Base-by-base conservation (phyloP, 2,113 vertebrate genomes). In the Tautogolabrus adspersus region DNA sequence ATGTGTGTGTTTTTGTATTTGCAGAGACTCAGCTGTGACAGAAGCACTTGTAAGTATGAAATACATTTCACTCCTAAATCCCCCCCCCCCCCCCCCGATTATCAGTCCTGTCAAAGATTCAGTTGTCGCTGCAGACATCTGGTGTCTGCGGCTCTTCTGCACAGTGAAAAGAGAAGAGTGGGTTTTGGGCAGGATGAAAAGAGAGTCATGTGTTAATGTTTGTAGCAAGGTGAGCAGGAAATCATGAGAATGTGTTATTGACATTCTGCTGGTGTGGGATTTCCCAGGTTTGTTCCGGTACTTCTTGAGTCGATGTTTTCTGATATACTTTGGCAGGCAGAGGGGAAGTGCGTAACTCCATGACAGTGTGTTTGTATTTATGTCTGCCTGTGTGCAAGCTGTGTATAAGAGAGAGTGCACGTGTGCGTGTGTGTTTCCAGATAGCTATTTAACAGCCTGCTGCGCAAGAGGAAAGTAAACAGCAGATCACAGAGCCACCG, bases 1-100 rank as follows among this genome's bases (percentile, higher is more conserved):
- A 11, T 64, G 0, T 44, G 0, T 89, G 34, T 81, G 44, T 64
- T 49, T 26, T 37, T 44, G 52, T 65, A 13, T 85, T 89, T 87
- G 64, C 88, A 94, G 94, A 42, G 93, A 94, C 72, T 92, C 87
- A 0, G 87, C 90, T 13, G 85, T 89, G 71, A 86, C 72, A 0
- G 93, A 93, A 10, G 59, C 87, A 9, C 81, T 59, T 68, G 94
- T 94, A 79, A 93, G 94, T 93, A 47, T 66, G 44, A 37, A 3
- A 64, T 7, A n/a, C 10, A 60, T 59, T 64, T 75, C 65, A 52
- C 68, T 22, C 62, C n/a, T 13, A 22, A 38, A 61, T 19, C 16
- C 12, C 26, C 4, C 19, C 30, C 37, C 59, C n/a, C 26, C 26
- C 26, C 19, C 30, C 37, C 59, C 6, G 30, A 46, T 71, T 55